A percentile compares a stretch with the other conserved stretches of the same genome.
phyloP scores from a whole-genome alignment of 1,140 invertebrate genomes.

The Olivierus martensii region DNA sequence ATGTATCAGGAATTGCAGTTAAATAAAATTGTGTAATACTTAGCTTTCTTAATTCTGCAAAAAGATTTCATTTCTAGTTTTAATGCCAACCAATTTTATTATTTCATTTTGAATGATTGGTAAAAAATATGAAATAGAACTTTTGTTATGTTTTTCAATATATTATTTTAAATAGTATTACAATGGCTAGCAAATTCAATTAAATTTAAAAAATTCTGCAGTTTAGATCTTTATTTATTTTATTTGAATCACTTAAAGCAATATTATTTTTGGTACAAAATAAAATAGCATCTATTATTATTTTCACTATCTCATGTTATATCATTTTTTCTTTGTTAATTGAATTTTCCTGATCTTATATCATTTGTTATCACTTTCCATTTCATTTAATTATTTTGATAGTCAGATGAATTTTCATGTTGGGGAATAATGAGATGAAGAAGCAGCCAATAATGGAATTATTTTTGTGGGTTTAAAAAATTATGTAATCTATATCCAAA shows the following conservation, averaged over 20 bases:
- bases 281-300: no score
- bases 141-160: background rate
- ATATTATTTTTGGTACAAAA: no score
- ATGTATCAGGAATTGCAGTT: constrained; percentile 7
- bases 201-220: background rate
- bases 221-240: background rate
- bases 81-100: constrained; percentile 3
- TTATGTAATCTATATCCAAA: background rate
- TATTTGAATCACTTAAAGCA: background rate
- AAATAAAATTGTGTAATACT: background rate
- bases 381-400: background rate
- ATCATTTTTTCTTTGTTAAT: background rate
- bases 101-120: no score
- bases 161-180: background rate
- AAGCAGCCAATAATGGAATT: background rate
- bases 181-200: no score
- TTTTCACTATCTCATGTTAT: no score
- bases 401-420: background rate
- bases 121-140: background rate
- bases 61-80: constrained; percentile 6
- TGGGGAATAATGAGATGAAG: no score
- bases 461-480: background rate
- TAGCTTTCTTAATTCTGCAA: background rate
- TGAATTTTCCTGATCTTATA: no score
- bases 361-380: background rate